Evolutionary conservation across 2,113 vertebrate genomes (phyloP).

Genomic region (Salvelinus namaycush): DNA sequence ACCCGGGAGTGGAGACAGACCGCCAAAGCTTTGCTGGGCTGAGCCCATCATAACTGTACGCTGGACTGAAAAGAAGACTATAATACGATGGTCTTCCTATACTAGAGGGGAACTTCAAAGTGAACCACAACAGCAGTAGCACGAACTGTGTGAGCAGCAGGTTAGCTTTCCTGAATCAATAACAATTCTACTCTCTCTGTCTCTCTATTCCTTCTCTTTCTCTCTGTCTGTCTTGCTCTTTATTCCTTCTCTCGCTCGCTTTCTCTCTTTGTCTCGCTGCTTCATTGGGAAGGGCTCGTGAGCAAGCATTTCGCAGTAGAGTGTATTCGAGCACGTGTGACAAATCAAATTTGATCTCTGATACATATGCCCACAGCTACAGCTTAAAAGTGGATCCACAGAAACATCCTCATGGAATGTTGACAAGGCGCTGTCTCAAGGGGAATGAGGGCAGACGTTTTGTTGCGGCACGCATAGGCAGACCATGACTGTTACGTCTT

Average conservation of each 20-base stretch:
- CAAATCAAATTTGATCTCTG: too few species aligned
- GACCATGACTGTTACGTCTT: conserved; percentile 9
- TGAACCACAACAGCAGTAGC: too few species aligned
- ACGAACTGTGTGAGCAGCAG: too few species aligned
- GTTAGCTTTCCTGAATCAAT: too few species aligned
- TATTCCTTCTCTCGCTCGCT: background rate
- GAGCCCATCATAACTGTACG: background rate
- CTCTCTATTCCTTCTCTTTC: background rate
- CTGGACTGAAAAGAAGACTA: background rate
- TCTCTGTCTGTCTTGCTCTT: too few species aligned
- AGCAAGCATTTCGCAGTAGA: too few species aligned
- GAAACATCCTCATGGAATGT: conserved; percentile 37
- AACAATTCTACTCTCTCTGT: background rate
- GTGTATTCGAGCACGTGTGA: too few species aligned
- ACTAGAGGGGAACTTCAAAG: too few species aligned
- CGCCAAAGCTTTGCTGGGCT: background rate
- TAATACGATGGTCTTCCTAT: too few species aligned
- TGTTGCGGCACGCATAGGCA: conserved; percentile 22
- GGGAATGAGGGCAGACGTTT: conserved; percentile 12
- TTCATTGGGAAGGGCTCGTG: too few species aligned
- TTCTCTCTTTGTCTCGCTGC: background rate
- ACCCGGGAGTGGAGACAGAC: background rate
- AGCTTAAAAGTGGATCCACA: conserved; percentile 8
- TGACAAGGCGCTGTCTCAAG: conserved; percentile 23
- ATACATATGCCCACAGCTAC: background rate